These are phyloP conservation scores for Sminthopsis crassicaudata DNA, from an alignment of 2,113 vertebrate genomes.

Conservation along the genomic window DNA sequence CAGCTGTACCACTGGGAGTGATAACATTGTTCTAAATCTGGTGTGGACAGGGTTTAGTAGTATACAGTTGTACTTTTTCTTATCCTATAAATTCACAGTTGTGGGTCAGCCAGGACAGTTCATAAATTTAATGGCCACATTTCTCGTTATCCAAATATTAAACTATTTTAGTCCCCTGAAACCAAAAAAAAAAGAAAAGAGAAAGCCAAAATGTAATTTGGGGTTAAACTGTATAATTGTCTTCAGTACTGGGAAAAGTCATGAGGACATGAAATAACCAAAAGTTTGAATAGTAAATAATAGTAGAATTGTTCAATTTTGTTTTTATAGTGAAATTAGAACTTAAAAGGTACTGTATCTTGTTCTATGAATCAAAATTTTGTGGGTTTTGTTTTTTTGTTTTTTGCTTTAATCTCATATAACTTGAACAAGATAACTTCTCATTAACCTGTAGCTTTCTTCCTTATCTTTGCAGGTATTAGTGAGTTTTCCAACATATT, in stretches of 20 bases:
- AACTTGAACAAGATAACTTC: neutral
- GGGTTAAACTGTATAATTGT: conserved; percentile 35
- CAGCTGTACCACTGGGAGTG: neutral
- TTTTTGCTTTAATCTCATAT: conserved; percentile 4
- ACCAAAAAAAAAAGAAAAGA: conserved; percentile 15
- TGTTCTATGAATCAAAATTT: neutral
- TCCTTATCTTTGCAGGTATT: conserved; percentile 71
- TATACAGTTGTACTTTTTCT: neutral
- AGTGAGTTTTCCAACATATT: conserved; percentile 85
- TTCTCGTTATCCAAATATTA: conserved; percentile 62
- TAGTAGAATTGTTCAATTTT: conserved; percentile 19
- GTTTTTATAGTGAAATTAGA: conserved; percentile 15
- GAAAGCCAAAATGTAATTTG: conserved; percentile 53
- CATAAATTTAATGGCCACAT: conserved; percentile 46
- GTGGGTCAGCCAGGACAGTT: conserved; percentile 54
- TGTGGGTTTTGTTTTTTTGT: conserved; percentile 3
- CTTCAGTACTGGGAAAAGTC: conserved; percentile 6
- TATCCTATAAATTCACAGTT: conserved; percentile 55
- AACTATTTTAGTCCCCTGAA: conserved; percentile 37
- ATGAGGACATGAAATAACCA: neutral
- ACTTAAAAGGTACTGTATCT: conserved; percentile 46
- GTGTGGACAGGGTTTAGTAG: neutral
- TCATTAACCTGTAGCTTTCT: conserved; percentile 49
- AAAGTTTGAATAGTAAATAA: conserved; percentile 54
- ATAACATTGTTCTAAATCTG: neutral